Base-by-base conservation (phyloP, 2,888 invertebrate genomes). In the Drosophila maculinotata region DNA sequence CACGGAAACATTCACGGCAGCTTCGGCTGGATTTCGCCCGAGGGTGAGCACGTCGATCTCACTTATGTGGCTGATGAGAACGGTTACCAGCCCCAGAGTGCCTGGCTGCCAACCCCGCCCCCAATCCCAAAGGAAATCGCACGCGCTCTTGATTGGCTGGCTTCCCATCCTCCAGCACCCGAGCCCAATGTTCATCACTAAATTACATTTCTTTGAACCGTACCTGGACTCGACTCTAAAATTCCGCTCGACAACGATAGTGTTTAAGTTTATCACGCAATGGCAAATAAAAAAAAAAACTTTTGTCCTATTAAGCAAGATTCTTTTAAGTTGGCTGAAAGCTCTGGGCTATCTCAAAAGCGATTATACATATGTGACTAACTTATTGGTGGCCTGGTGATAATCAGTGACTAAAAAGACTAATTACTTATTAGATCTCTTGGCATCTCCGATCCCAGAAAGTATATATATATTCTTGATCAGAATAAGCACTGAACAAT, bases 151-250 rank as follows among this genome's bases (percentile, higher is more conserved):
- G 12, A 20, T 0, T 45, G 6, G 5, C 17, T 12, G n/a, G 1
- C 3, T 1, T 17, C 44, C 82, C 88, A 45, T 26, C 45, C 82
- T n/a, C 7, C 7, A 4, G 25, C 12, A 9, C 42, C 47, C 7
- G 48, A 53, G n/a, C 45, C 56, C 38, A 20, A 20, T 20, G 20
- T 20, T 20, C 20, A 20, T 20, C 74, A 78, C 30, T 83, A 79
- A 64, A 35, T 10, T 3, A 12, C n/a, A 14, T 5, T 26, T 8
- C 20, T 53, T 35, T 36, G 53, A 41, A 68, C n/a, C 17, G 14
- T 36, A 58, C 14, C 45, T 20, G 62, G 51, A 69, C 53, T 30
- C n/a, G 38, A 48, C 71, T 26, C 25, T 54, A 23, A 35, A 48
- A 25, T 25, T 42, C 8, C 31, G 20, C 25, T 25, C 26, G 56